Evolutionary conservation across 2,797 vertebrate species (phyloP).

Genomic region (Rachycentron canadum): DNA sequence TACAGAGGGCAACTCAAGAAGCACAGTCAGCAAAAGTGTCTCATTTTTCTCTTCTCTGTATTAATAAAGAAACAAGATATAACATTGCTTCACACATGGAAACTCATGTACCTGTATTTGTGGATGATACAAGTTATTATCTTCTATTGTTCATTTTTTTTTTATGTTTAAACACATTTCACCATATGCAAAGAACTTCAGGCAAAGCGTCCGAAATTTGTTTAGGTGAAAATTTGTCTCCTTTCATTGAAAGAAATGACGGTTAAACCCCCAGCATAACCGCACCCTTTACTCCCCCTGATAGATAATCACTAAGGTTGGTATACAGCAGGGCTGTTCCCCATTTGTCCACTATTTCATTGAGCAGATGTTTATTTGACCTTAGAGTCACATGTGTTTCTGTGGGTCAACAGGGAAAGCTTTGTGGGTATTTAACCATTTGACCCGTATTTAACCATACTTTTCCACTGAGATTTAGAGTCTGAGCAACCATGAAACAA

Average conservation of each 20-base stretch:
- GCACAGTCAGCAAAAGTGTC: conserved; percentile 25
- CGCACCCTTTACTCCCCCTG: conserved; percentile 53
- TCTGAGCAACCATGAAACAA: not conserved
- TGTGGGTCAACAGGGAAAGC: not conserved
- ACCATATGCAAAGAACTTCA: not conserved
- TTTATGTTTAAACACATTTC: conserved; percentile 26
- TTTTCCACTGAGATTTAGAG: not conserved
- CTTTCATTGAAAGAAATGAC: conserved; percentile 53
- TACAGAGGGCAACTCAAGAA: not conserved
- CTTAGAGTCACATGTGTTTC: not conserved
- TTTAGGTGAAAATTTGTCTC: conserved; percentile 11
- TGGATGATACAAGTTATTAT: not conserved
- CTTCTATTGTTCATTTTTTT: not conserved
- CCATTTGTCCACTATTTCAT: conserved; percentile 16
- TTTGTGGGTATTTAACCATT: not conserved
- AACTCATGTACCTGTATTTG: not conserved
- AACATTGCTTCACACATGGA: not conserved
- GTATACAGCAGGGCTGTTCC: not conserved
- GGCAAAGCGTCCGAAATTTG: not conserved
- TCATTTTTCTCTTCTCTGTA: not conserved
- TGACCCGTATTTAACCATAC: not conserved
- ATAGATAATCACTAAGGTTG: conserved; percentile 39
- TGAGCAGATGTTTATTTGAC: conserved; percentile 16
- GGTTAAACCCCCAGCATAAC: conserved; percentile 61
- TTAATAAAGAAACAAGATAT: not conserved